Percentiles rank a stretch among this genome's conserved stretches.
Conservation (phyloP, 1,140 invertebrate species). For the Rhyacophila brunnea region DNA sequence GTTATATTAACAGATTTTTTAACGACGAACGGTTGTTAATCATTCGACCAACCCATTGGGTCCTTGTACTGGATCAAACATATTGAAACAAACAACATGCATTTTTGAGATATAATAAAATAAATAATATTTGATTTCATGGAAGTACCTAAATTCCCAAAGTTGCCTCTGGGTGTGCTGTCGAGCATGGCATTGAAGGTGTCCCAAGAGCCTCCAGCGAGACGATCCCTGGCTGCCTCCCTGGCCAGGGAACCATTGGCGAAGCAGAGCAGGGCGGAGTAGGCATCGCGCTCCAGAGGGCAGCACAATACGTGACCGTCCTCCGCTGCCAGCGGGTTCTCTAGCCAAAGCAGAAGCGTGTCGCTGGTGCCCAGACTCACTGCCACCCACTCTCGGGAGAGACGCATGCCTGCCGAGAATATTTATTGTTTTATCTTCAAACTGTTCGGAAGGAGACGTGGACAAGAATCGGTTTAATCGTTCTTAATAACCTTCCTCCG, state of each 20-base stretch:
- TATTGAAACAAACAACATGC: no score
- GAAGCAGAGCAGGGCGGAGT: slow-evolving; percentile 91
- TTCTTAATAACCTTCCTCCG: no score
- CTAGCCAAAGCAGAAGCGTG: slow-evolving; percentile 81
- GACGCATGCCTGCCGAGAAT: slow-evolving; percentile 69
- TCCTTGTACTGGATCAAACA: no score
- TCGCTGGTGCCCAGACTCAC: slow-evolving; percentile 93
- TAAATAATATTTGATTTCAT: no score
- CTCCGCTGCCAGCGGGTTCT: slow-evolving; percentile 61
- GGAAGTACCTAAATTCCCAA: slow-evolving; percentile 80
- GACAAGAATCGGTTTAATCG: no score
- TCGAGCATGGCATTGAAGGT: slow-evolving; percentile 81
- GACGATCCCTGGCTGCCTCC: slow-evolving; percentile 76
- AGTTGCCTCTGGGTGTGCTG: slow-evolving; percentile 85
- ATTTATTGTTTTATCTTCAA: no score
- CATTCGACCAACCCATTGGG: no score
- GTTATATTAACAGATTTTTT: no score
- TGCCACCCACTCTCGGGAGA: slow-evolving; percentile 78
- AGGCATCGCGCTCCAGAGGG: slow-evolving; percentile 72
- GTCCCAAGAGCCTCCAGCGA: slow-evolving; percentile 78
- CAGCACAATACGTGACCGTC: slow-evolving; percentile 88
- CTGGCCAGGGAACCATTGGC: slow-evolving; percentile 92
- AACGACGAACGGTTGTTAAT: no score
- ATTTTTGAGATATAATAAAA: no score
- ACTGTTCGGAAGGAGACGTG: no score